phyloP scores from a whole-genome alignment of 92 coral and sea anemone species.

The Pocillopora meandrina region DNA sequence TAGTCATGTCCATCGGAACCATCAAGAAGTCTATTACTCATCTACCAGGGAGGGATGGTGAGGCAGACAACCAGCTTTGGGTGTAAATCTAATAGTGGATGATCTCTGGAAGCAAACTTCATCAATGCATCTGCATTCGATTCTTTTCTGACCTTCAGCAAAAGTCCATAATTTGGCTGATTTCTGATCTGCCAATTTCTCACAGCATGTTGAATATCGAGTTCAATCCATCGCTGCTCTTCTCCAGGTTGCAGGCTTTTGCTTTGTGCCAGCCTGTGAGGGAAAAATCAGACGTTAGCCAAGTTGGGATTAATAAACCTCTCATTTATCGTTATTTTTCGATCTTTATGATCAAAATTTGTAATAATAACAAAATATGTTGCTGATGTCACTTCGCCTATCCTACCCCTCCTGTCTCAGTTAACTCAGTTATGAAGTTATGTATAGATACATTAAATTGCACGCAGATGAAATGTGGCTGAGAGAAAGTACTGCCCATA shows the following conservation, averaged over 20 bases:
- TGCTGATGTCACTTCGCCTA: too few species aligned
- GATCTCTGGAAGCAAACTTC: conserved; percentile 74
- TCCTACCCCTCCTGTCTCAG: too few species aligned
- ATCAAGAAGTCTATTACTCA: background rate
- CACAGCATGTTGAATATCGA: conserved; percentile 77
- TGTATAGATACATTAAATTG: too few species aligned
- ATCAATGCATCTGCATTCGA: conserved; percentile 75
- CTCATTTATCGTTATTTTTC: too few species aligned
- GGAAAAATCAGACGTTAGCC: background rate
- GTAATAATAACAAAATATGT: too few species aligned
- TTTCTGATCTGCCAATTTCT: conserved; percentile 87
- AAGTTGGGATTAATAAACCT: background rate
- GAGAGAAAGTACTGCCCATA: too few species aligned
- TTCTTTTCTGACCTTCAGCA: conserved; percentile 86
- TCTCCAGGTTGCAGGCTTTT: conserved; percentile 55
- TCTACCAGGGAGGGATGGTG: conserved; percentile 79
- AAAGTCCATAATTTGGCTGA: conserved; percentile 86
- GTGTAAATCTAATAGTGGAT: conserved; percentile 58
- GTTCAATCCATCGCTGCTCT: conserved; percentile 65
- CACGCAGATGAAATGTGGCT: too few species aligned
- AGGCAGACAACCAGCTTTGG: conserved; percentile 83
- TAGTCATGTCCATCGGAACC: background rate
- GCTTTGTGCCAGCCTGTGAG: conserved; percentile 70
- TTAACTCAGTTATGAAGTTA: too few species aligned
- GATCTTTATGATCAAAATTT: too few species aligned